Percentiles rank a stretch among this genome's conserved stretches.
Evolutionary conservation across 2,113 vertebrate genomes (phyloP).

Genomic region (Seriola aureovittata): DNA sequence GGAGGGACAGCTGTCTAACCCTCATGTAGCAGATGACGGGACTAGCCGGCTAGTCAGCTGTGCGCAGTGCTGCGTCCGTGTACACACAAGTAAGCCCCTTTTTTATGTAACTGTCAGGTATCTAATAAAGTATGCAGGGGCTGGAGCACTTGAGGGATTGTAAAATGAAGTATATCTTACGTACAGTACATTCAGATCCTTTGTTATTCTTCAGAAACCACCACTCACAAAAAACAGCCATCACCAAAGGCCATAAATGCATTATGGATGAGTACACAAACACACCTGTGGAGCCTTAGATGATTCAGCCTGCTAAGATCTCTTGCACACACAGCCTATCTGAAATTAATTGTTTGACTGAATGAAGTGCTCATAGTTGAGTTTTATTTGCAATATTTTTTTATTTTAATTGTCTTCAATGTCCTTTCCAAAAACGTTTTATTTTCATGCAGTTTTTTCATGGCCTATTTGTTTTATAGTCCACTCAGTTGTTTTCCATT

Average conservation of each 20-base stretch:
- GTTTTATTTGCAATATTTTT: neutral
- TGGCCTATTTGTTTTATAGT: neutral
- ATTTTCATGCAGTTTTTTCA: neutral
- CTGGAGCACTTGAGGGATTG: neutral
- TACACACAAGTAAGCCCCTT: conserved; percentile 92
- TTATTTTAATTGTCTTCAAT: neutral
- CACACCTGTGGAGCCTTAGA: neutral
- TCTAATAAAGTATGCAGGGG: neutral
- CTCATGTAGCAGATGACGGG: conserved; percentile 91
- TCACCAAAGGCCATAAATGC: neutral
- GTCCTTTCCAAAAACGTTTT: neutral
- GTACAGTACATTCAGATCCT: neutral
- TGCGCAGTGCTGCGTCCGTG: conserved; percentile 91
- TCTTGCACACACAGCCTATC: neutral
- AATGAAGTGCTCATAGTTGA: neutral
- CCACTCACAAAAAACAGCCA: neutral
- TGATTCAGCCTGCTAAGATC: neutral
- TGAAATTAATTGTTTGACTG: neutral
- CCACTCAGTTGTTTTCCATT: neutral
- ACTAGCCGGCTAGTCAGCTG: conserved; percentile 94
- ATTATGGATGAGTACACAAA: neutral
- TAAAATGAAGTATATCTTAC: neutral
- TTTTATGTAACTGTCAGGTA: neutral
- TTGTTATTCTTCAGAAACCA: neutral
- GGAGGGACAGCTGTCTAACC: conserved; percentile 92